Evolutionary conservation across 2,113 vertebrate species (phyloP).

Genomic region (Rhagologus leucostigma): DNA sequence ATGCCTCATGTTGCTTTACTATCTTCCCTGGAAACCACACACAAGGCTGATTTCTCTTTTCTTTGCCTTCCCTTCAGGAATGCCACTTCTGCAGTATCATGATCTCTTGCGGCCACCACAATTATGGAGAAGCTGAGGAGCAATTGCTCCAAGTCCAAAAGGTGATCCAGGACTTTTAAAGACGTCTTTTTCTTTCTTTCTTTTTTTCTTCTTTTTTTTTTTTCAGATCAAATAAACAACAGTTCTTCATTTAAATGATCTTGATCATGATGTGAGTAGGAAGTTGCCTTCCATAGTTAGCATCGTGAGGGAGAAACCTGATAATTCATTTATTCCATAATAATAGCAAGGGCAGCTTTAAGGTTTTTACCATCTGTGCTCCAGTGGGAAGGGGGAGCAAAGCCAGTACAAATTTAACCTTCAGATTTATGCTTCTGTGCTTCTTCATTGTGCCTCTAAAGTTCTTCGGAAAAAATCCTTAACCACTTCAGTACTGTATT

Average conservation of each 20-base stretch:
- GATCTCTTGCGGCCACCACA: neutral
- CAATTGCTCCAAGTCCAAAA: neutral
- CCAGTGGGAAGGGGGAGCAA: slow-evolving; percentile 46
- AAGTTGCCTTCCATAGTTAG: slow-evolving; percentile 35
- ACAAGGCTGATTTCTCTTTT: neutral
- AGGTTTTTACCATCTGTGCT: slow-evolving; percentile 60
- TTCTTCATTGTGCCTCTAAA: slow-evolving; percentile 42
- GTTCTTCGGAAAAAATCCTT: slow-evolving; percentile 29
- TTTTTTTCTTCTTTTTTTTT: rapidly evolving
- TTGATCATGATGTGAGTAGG: slow-evolving; percentile 38
- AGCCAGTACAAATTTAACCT: slow-evolving; percentile 60
- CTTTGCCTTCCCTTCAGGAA: neutral
- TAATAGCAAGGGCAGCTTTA: slow-evolving; percentile 48
- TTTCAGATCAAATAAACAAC: neutral
- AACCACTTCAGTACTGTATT: neutral
- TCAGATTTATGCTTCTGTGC: slow-evolving; percentile 54
- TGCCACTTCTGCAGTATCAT: neutral
- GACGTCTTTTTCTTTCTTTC: neutral
- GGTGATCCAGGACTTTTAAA: neutral
- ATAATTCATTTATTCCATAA: slow-evolving; percentile 47
- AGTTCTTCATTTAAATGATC: slow-evolving; percentile 20
- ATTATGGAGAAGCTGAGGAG: neutral
- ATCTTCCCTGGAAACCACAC: neutral
- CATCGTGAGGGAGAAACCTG: slow-evolving; percentile 45
- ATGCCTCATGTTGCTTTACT: rapidly evolving